Evolutionary conservation across 1,140 invertebrate genomes (phyloP).

Genomic region (Panulirus ornatus): DNA sequence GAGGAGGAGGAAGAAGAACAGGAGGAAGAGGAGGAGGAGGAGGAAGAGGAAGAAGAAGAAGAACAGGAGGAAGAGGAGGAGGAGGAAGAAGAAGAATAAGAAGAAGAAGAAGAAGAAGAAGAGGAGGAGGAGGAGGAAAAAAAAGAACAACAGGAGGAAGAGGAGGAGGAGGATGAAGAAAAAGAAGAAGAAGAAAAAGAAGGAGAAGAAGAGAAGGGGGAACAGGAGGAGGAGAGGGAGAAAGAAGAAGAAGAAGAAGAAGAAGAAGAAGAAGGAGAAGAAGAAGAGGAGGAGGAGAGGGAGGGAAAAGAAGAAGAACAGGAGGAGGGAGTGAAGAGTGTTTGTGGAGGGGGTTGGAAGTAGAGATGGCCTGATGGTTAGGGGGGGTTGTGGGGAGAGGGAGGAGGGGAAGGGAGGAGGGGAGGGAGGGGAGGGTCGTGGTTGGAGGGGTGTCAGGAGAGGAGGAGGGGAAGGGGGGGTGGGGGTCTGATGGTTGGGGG

Average conservation of each 20-base stretch:
- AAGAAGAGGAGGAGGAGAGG: not conserved
- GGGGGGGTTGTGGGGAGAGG: not conserved
- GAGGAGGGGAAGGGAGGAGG: not conserved
- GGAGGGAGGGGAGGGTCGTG: not conserved
- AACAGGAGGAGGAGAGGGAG: not conserved
- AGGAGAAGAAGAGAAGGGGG: not conserved
- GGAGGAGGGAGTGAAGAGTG: not conserved
- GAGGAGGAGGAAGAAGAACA: not conserved
- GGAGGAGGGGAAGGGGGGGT: not conserved
- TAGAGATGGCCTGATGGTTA: not conserved
- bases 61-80: not conserved
- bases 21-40: not conserved
- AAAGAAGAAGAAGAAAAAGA: not conserved
- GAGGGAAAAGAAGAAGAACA: not conserved
- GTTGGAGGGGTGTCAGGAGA: not conserved
- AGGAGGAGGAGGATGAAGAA: conserved; percentile 23
- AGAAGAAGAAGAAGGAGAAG: not conserved
- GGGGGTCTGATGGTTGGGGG: no score
- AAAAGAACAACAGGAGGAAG: not conserved
- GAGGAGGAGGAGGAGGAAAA: not conserved
- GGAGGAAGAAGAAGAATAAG: not conserved
- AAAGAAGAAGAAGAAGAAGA: not conserved
- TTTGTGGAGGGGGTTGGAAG: not conserved
- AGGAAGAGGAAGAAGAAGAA: not conserved
- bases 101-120: not conserved